Percentiles rank a stretch among this genome's conserved stretches.
These are phyloP conservation scores for Drosophila picticornis DNA, from an alignment of 2,888 invertebrate genomes.

Conservation along the genomic window DNA sequence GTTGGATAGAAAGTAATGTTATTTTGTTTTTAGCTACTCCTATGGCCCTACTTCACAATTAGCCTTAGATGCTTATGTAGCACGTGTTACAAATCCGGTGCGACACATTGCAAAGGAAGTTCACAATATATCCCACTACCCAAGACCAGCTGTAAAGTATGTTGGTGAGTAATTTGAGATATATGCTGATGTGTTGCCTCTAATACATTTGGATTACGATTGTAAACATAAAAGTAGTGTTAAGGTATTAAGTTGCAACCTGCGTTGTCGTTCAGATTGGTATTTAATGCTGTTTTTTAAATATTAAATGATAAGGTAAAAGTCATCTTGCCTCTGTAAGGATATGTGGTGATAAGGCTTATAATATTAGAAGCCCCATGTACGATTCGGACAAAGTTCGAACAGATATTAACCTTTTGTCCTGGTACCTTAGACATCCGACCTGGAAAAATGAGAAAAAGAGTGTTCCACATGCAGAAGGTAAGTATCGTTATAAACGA, in stretches of 20 bases:
- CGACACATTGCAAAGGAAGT: conserved; percentile 88
- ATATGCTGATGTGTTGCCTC: conserved; percentile 8
- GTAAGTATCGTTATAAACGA: conserved; percentile 66
- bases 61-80: conserved; percentile 89
- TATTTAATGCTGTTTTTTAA: conserved; percentile 71
- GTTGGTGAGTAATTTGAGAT: conserved; percentile 86
- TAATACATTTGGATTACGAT: conserved; percentile 13
- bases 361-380: conserved; percentile 91
- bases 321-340: conserved; percentile 94
- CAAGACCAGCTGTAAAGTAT: conserved; percentile 89
- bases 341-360: conserved; percentile 93
- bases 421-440: conserved; percentile 94
- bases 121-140: conserved; percentile 88
- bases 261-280: conserved; percentile 35
- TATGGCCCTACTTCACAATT: conserved; percentile 85
- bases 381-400: conserved; percentile 90
- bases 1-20: background rate
- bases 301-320: conserved; percentile 87
- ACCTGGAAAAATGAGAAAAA: conserved; percentile 85
- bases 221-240: conserved; percentile 24
- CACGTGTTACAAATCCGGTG: conserved; percentile 88
- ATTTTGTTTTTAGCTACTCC: conserved; percentile 59
- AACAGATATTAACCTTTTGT: conserved; percentile 94
- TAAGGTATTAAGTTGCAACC: conserved; percentile 47
- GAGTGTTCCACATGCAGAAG: conserved; percentile 70